Base-by-base conservation (phyloP, 2,888 invertebrate genomes). In the Agriopis aurantiaria region DNA sequence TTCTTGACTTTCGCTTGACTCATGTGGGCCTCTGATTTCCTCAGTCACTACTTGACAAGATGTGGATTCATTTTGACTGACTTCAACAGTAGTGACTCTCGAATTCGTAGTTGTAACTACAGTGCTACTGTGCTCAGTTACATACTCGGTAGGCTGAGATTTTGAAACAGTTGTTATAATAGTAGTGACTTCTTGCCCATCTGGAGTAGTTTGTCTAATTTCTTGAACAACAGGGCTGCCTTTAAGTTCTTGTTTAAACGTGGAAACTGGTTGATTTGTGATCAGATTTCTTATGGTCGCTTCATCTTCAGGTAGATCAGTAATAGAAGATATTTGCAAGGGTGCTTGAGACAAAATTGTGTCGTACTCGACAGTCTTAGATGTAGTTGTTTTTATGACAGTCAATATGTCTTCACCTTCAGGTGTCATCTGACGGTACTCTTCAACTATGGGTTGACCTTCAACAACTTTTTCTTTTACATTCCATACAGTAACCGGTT, bases 71-170 rank as follows among this genome's bases (percentile, higher is more conserved):
- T 86, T 89, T 78, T 91, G 84, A 56, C 84, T 85, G 41, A 88
- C 81, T 83, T 91, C 88, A 59, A 91, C 86, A 41, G 89, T 91
- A 48, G 90, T 91, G 9, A 90, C 75, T 73, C 84, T 86, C 33
- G 92, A 89, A 57, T 88, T 84, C n/a, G 85, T 85, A 17, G 90
- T 85, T 43, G 86, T 86, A 51, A 90, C 78, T 23, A 86, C 74
- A 33, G 87, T 89, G 62, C 84, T 90, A 40, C 83, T 87, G 59
- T 88, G 87, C 78, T 92, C 91, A 52, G 87, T 85, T 9, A 85
- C 66, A 68, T 78, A 82, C 70, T 90, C 85, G 23, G 80, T 76
- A 52, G 91, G 90, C 65, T 87, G 84, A 4, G 86, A 78, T 73
- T 81, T 81, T n/a, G 88, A 81, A 52, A 85, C 78, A 57, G 76